Percentiles rank a stretch among this genome's conserved stretches.
Evolutionary conservation across 2,888 invertebrate genomes (phyloP).

Genomic region (Hyppa rectilinea): DNA sequence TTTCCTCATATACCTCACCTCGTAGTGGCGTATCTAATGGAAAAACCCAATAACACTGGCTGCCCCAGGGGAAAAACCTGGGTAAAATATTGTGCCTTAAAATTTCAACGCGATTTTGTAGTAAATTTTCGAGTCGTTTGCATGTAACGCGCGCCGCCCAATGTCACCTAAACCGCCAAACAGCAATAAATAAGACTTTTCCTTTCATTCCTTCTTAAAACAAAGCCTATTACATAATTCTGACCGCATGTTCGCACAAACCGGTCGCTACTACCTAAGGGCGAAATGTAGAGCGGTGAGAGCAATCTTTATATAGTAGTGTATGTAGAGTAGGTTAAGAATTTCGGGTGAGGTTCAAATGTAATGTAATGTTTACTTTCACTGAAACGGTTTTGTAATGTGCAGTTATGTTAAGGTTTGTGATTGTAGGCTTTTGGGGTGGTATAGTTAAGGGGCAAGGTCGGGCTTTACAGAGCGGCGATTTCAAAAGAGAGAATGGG

Average conservation of each 20-base stretch:
- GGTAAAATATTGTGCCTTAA: background rate
- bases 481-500: too few species aligned
- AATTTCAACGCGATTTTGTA: background rate
- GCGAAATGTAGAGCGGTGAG: constrained; percentile 48
- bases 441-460: constrained; percentile 29
- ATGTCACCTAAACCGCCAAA: too few species aligned
- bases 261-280: constrained; percentile 37
- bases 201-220: background rate
- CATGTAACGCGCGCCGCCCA: too few species aligned
- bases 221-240: constrained; percentile 36
- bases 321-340: constrained; percentile 59
- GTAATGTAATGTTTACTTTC: constrained; percentile 47
- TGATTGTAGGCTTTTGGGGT: constrained; percentile 10
- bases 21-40: too few species aligned
- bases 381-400: constrained; percentile 44
- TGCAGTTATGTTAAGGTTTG: constrained; percentile 27
- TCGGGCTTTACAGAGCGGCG: too few species aligned
- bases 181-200: background rate
- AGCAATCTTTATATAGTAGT: constrained; percentile 35
- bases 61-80: too few species aligned
- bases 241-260: constrained; percentile 31
- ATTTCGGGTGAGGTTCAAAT: constrained; percentile 54
- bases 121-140: background rate
- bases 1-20: too few species aligned
- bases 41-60: too few species aligned